phyloP scores from a whole-genome alignment of 2,113 vertebrate genomes.

The Telmatochromis brichardi region DNA sequence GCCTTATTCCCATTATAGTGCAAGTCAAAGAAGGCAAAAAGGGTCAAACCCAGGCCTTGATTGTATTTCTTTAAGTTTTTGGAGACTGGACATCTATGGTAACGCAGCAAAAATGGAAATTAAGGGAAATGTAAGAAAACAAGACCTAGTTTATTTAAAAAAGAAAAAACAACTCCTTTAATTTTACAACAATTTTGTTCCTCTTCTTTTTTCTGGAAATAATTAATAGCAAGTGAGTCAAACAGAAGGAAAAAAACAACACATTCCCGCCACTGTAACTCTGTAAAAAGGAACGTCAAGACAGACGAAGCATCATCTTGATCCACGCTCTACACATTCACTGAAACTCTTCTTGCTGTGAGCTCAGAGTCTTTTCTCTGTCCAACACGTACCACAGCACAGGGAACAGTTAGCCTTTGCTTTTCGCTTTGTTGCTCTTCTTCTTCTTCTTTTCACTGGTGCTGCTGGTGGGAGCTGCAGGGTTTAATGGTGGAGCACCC shows the following conservation, averaged over 20 bases:
- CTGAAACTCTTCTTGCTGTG: neutral
- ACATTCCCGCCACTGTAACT: neutral
- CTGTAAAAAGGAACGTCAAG: accelerated
- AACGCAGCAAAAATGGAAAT: neutral
- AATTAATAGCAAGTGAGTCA: neutral
- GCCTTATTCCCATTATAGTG: neutral
- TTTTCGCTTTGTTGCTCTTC: slow-evolving; percentile 39
- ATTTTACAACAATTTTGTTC: accelerated
- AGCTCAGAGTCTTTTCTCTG: neutral
- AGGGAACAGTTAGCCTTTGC: neutral
- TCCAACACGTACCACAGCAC: neutral
- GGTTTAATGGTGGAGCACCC: slow-evolving; percentile 81
- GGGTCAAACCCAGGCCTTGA: neutral
- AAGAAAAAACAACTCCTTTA: neutral
- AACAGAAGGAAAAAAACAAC: neutral
- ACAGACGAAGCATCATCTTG: neutral
- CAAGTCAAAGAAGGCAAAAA: neutral
- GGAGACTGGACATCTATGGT: neutral
- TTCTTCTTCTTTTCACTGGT: slow-evolving; percentile 76
- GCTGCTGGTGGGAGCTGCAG: slow-evolving; percentile 66
- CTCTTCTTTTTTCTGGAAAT: neutral
- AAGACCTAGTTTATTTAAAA: neutral
- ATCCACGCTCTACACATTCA: neutral
- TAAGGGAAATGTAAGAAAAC: neutral
- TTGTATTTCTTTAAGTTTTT: neutral